phyloP scores from a whole-genome alignment of 2,113 vertebrate genomes.

The rabbit (Oryctolagus cuniculus) region DNA sequence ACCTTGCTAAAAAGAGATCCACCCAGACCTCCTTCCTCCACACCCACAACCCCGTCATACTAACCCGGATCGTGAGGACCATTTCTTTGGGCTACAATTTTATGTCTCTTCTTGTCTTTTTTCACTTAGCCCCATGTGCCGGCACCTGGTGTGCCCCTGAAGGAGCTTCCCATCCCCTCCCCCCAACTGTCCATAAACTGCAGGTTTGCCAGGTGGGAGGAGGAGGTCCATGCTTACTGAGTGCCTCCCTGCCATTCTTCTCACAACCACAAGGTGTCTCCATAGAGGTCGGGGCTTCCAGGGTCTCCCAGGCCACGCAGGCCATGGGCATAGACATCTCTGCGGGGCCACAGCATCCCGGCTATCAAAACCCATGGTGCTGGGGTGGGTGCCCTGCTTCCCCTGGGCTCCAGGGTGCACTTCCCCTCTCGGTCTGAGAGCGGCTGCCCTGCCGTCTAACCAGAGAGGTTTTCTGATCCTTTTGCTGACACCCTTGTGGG shows the following conservation, averaged over 20 bases:
- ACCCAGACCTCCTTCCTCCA: not conserved
- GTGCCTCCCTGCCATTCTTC: not conserved
- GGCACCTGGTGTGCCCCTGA: not conserved
- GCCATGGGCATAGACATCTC: not conserved
- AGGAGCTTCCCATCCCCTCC: not conserved
- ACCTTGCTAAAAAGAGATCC: no score
- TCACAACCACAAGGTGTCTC: not conserved
- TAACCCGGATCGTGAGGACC: not conserved
- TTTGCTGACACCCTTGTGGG: not conserved
- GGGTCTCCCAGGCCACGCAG: not conserved
- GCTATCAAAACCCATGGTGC: not conserved
- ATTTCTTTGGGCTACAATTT: not conserved
- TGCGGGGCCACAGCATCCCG: not conserved
- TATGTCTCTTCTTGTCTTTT: conserved; percentile 15
- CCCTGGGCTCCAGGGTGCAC: not conserved
- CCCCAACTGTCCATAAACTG: not conserved
- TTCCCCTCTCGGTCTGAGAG: not conserved
- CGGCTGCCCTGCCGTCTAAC: not conserved
- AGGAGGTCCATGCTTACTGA: not conserved
- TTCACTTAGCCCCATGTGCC: not conserved
- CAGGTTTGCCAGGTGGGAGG: not conserved
- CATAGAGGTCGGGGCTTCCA: not conserved
- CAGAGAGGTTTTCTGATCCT: not conserved
- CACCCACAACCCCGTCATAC: not conserved
- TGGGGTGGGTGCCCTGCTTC: not conserved